Percentiles rank a stretch among this genome's conserved stretches.
Conservation (phyloP, 2,888 invertebrate species). For the Coecobrya sp. region DNA sequence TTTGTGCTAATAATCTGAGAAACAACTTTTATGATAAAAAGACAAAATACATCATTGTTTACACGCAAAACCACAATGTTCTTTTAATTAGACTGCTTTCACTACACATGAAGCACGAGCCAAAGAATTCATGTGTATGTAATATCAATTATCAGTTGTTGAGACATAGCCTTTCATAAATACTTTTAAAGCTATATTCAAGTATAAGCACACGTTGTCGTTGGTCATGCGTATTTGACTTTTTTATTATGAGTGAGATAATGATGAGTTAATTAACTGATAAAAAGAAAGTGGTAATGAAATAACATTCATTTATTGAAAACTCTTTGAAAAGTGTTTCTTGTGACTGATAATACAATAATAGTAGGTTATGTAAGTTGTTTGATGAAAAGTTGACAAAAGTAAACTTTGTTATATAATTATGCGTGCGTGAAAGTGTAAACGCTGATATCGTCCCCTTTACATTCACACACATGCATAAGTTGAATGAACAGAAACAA, state of each 20-base stretch:
- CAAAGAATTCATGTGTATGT: slow-evolving; percentile 40
- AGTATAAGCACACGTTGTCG: neutral
- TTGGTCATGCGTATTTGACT: slow-evolving; percentile 30
- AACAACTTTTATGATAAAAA: slow-evolving; percentile 60
- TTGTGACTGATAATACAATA: neutral
- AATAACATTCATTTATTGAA: slow-evolving; percentile 56
- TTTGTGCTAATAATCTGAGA: slow-evolving; percentile 64
- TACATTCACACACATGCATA: neutral
- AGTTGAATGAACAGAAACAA: slow-evolving; percentile 55
- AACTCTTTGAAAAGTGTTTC: slow-evolving; percentile 35
- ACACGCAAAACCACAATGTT: slow-evolving; percentile 11
- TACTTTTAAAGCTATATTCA: neutral
- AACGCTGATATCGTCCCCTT: neutral
- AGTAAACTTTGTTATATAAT: slow-evolving; percentile 46
- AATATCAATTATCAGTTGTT: slow-evolving; percentile 47
- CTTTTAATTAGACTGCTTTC: slow-evolving; percentile 66
- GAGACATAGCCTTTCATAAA: no score
- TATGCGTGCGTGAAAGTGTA: slow-evolving; percentile 74
- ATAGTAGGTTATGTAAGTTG: neutral
- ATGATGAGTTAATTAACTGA: slow-evolving; percentile 54
- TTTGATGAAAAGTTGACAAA: slow-evolving; percentile 50
- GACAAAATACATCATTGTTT: slow-evolving; percentile 54
- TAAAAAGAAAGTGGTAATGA: neutral
- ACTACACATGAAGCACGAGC: slow-evolving; percentile 54
- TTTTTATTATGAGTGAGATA: neutral